Conservation (phyloP, 1,140 invertebrate species). For the Drosophila azteca region DNA sequence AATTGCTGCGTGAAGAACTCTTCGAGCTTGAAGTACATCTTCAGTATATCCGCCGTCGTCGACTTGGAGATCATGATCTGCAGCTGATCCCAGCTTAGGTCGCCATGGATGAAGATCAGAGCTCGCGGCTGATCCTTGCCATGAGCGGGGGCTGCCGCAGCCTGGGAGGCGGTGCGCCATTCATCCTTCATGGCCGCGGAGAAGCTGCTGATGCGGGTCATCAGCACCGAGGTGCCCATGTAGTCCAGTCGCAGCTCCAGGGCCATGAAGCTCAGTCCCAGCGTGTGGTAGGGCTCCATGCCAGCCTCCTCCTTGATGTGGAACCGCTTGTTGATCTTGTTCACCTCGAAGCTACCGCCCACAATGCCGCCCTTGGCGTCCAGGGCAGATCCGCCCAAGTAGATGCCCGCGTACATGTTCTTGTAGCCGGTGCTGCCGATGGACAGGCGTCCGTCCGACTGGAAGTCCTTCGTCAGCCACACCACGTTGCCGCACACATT, state of each 20-base stretch:
- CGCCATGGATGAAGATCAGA: slow-evolving; percentile 96
- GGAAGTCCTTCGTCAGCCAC: slow-evolving; percentile 96
- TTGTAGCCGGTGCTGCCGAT: slow-evolving; percentile 97
- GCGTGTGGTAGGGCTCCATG: slow-evolving; percentile 93
- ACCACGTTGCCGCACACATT: slow-evolving; percentile 98
- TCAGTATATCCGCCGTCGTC: slow-evolving; percentile 97
- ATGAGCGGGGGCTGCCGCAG: slow-evolving; percentile 41
- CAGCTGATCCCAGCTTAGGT: slow-evolving; percentile 93
- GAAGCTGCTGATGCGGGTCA: slow-evolving; percentile 94
- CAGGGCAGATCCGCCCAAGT: slow-evolving; percentile 94
- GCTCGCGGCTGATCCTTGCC: slow-evolving; percentile 84
- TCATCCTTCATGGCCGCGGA: slow-evolving; percentile 92
- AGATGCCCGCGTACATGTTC: slow-evolving; percentile 95
- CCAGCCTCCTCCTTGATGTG: slow-evolving; percentile 95
- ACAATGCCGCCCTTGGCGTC: slow-evolving; percentile 98
- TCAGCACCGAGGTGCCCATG: slow-evolving; percentile 97
- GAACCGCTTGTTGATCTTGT: slow-evolving; percentile 94
- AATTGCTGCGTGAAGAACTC: slow-evolving; percentile 99
- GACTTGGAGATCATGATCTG: slow-evolving; percentile 98
- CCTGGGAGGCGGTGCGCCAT: slow-evolving; percentile 87
- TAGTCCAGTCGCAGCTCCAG: slow-evolving; percentile 96
- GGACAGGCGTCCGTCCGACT: slow-evolving; percentile 94
- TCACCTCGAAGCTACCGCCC: slow-evolving; percentile 95
- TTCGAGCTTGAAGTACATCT: slow-evolving; percentile 98
- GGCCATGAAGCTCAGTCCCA: slow-evolving; percentile 93